phyloP scores from a whole-genome alignment of 2,797 vertebrate species.

The Decapterus maruadsi region DNA sequence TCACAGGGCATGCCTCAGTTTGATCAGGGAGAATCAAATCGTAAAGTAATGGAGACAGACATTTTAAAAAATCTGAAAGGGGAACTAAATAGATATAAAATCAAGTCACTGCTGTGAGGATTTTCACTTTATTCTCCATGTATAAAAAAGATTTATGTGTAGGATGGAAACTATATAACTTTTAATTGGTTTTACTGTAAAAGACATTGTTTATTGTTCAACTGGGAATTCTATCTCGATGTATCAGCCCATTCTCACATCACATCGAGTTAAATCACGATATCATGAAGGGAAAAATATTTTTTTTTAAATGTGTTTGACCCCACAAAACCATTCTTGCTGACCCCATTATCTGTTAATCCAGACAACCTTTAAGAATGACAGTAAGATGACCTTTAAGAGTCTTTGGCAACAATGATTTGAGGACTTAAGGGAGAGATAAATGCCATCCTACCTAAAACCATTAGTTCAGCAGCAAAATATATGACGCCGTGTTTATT shows the following conservation, averaged over 20 bases:
- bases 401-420: constrained; percentile 69
- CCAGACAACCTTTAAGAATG: constrained; percentile 81
- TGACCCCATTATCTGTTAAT: constrained; percentile 80
- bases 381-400: constrained; percentile 81
- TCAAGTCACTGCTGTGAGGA: not conserved
- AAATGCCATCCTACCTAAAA: constrained; percentile 91
- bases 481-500: constrained; percentile 96
- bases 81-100: constrained; percentile 33
- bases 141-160: not conserved
- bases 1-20: constrained; percentile 30
- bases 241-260: constrained; percentile 15
- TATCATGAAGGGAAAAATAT: constrained; percentile 32
- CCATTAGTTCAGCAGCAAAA: constrained; percentile 93
- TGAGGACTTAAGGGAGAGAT: constrained; percentile 68
- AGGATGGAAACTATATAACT: not conserved
- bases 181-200: constrained; percentile 29
- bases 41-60: constrained; percentile 42
- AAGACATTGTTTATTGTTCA: constrained; percentile 14
- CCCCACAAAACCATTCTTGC: constrained; percentile 59
- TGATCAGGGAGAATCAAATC: constrained; percentile 41
- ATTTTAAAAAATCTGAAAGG: constrained; percentile 32
- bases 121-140: constrained; percentile 5
- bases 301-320: constrained; percentile 67
- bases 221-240: constrained; percentile 19
- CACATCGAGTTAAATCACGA: constrained; percentile 43